Evolutionary conservation across 2,797 vertebrate species (phyloP), one percentile per base, ranked within the genome.

Genomic region (Characodon lateralis): DNA sequence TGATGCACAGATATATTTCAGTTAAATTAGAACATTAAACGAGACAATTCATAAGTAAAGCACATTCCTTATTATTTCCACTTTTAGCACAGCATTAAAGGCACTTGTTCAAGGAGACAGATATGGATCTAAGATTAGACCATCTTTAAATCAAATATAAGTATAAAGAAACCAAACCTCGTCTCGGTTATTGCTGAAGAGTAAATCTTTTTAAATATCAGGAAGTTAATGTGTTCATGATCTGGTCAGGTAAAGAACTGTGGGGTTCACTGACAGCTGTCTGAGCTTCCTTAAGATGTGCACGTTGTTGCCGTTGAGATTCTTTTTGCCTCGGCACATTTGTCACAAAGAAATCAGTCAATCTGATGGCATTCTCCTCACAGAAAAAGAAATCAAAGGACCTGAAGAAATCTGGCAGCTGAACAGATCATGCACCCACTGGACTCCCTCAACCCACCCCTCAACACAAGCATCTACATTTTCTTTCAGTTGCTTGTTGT

Each of bases 401-500:
- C 77, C 69, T 78, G 83, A 89, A 89, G 78, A 82, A 87, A 84
- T 85, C 88, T 86, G 88, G 91, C 89, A 88, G 84, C 87, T 78
- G 88, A 90, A 77, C 78, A 91, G 79, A 92, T 92, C 90, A 89
- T 92, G 87, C 88, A 90, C 83, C 86, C 86, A 85, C 81, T 86
- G 79, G n/a, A 88, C 86, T n/a, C 81, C 84, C 85, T 77, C 90
- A 83, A 85, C 89, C 88, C 81, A 68, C 39, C 65, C 65, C 35
- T 68, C 84, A 79, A 83, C 85, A 87, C 85, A 81, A 91, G 83
- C 90, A 87, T 91, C 92, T 89, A 91, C 90, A 86, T 93, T 88
- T 92, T 90, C 91, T 88, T 91, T 90, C 89, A 89, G 88, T 90
- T 92, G 80, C 91, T 90, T 93, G 93, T 95, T 94, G 94, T 94